Evolutionary conservation across 2,888 invertebrate genomes (phyloP), one percentile per base, ranked within the genome.

Genomic region (Melikaiella ostensackeni): DNA sequence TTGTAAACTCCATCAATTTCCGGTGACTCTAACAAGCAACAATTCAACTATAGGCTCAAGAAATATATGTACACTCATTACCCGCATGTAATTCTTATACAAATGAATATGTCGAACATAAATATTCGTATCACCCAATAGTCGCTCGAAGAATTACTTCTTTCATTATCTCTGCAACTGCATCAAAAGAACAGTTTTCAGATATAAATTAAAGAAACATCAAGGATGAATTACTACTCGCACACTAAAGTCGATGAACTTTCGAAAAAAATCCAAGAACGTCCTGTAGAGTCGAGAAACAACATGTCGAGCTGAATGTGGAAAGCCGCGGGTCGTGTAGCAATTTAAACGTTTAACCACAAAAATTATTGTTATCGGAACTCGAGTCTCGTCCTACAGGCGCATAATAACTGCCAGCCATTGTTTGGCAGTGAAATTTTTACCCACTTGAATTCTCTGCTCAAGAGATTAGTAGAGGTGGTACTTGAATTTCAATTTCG

Each of bases 321-420:
- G 79, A 85, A 85, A 85, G 86, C 86, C 86, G 84, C 86, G 81
- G 83, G 80, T 84, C 87, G 82, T 87, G 87, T 85, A 88, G 88
- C 84, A 90, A 90, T 90, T 88, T 90, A 75, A 86, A 83, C 88
- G 87, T 85, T 89, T 88, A 87, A 89, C 87, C 87, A 84, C 87
- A 87, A 86, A 89, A 88, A 87, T 88, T 85, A 88, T 88, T 86
- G 86, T 88, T 88, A 90, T 89, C 86, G 83, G 83, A 78, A 79
- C 77, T 76, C 78, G 57, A 64, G 74, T 82, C 66, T 76, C 74
- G 79, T 74, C 78, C 82, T 76, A 75, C 78, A 77, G 73, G 76
- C 78, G 81, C 63, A 35, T 86, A 88, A 88, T 86, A 83, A 84
- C 86, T 74, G 81, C 80, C 78, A 79, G 80, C 83, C 83, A 84